Conservation (phyloP, 2,113 vertebrate species). For the Clinocottus analis region DNA sequence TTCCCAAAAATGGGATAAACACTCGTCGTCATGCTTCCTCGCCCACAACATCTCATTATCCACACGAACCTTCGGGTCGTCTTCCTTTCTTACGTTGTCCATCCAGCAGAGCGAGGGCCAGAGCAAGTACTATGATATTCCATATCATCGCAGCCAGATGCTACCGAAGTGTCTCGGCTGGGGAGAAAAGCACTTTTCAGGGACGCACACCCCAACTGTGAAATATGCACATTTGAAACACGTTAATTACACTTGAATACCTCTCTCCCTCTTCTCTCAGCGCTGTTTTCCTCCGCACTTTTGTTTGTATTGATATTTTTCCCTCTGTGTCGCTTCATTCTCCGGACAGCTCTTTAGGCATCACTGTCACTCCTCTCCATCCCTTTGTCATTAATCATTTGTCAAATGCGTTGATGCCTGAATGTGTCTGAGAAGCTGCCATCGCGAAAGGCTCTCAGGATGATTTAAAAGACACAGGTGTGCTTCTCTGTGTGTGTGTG, state of each 20-base stretch:
- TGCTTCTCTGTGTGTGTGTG: neutral
- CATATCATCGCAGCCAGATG: neutral
- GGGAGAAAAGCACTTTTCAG: neutral
- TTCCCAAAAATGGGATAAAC: too few species aligned
- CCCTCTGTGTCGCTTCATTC: neutral
- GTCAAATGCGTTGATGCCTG: slow-evolving; percentile 3
- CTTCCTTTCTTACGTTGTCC: neutral
- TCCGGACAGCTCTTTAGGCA: neutral
- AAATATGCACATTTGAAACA: neutral
- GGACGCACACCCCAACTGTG: neutral
- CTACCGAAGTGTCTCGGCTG: neutral
- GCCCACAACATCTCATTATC: neutral
- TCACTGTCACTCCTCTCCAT: neutral
- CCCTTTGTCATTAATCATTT: neutral
- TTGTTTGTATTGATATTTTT: neutral
- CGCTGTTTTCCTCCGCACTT: neutral
- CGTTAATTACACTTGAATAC: neutral
- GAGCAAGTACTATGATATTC: too few species aligned
- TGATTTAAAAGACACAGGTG: slow-evolving; percentile 2
- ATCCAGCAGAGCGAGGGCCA: too few species aligned
- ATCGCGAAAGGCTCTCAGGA: neutral
- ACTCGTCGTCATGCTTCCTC: neutral
- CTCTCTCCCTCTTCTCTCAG: neutral
- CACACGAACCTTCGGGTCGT: neutral
- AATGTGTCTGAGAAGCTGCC: neutral